Evolutionary conservation across 2,888 invertebrate species (phyloP).

Genomic region (Elegia similella): DNA sequence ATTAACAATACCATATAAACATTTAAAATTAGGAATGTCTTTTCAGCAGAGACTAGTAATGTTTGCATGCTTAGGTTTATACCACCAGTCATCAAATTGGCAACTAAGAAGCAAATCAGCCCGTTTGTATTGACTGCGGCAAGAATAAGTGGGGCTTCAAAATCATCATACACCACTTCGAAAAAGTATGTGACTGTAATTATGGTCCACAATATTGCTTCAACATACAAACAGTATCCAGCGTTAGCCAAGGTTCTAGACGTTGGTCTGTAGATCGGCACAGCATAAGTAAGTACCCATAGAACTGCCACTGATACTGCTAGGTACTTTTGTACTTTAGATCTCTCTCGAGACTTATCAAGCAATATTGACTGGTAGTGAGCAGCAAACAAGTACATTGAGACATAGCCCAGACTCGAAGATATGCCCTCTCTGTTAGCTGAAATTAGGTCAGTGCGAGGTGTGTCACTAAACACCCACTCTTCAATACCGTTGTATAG

Average conservation of each 20-base stretch:
- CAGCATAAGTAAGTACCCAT: constrained; percentile 68
- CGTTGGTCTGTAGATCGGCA: constrained; percentile 78
- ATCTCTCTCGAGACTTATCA: constrained; percentile 46
- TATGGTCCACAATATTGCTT: constrained; percentile 83
- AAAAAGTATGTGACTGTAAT: constrained; percentile 78
- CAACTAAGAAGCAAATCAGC: constrained; percentile 89
- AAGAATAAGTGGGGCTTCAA: constrained; percentile 80
- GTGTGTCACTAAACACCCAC: constrained; percentile 84
- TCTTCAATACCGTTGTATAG: constrained; percentile 84
- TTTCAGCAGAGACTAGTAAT: constrained; percentile 56
- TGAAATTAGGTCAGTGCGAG: constrained; percentile 83
- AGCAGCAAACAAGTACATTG: constrained; percentile 89
- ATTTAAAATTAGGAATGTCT: constrained; percentile 78
- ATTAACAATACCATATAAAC: constrained; percentile 78
- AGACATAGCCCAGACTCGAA: constrained; percentile 92
- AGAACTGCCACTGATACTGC: constrained; percentile 41
- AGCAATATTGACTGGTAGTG: constrained; percentile 81
- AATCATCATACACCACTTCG: constrained; percentile 70
- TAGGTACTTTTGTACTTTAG: constrained; percentile 36
- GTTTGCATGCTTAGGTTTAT: constrained; percentile 89
- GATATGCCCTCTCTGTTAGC: constrained; percentile 96
- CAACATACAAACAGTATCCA: constrained; percentile 89
- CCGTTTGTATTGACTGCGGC: constrained; percentile 91
- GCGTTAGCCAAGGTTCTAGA: constrained; percentile 93
- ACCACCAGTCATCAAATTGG: constrained; percentile 92